phyloP scores from a whole-genome alignment of 2,888 invertebrate species.

The Hermaeophaga mercurialis region DNA sequence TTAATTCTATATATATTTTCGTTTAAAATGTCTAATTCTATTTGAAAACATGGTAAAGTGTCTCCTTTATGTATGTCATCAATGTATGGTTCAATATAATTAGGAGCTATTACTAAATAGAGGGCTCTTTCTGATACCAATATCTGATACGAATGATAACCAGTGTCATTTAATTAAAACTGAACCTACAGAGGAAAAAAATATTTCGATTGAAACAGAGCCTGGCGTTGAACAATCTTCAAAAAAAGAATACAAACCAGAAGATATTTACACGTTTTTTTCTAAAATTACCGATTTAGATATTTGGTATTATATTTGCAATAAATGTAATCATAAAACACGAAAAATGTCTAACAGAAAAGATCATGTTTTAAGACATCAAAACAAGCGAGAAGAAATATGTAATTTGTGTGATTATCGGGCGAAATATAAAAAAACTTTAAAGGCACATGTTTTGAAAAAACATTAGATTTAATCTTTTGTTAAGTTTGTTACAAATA shows the following conservation, averaged over 20 bases:
- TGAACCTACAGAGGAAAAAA: too few species aligned
- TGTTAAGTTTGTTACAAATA: too few species aligned
- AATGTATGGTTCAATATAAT: too few species aligned
- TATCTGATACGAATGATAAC: too few species aligned
- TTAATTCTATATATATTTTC: too few species aligned
- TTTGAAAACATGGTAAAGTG: too few species aligned
- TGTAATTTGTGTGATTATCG: not conserved
- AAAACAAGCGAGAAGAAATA: not conserved
- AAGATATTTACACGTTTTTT: not conserved
- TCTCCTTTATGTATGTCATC: too few species aligned
- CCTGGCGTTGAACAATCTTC: not conserved
- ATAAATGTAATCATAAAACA: not conserved
- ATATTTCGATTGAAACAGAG: not conserved
- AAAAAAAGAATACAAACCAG: not conserved
- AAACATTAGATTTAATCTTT: too few species aligned
- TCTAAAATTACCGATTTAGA: not conserved
- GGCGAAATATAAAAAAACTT: not conserved
- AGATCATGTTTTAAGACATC: constrained; percentile 1
- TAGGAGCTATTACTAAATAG: too few species aligned
- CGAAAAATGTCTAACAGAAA: not conserved
- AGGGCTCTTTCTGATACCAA: too few species aligned
- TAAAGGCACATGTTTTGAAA: constrained; percentile 1
- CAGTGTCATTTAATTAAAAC: too few species aligned
- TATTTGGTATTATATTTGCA: not conserved
- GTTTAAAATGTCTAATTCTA: too few species aligned